Base-by-base conservation (phyloP, 2,113 vertebrate genomes). In the Furnarius figulus region DNA sequence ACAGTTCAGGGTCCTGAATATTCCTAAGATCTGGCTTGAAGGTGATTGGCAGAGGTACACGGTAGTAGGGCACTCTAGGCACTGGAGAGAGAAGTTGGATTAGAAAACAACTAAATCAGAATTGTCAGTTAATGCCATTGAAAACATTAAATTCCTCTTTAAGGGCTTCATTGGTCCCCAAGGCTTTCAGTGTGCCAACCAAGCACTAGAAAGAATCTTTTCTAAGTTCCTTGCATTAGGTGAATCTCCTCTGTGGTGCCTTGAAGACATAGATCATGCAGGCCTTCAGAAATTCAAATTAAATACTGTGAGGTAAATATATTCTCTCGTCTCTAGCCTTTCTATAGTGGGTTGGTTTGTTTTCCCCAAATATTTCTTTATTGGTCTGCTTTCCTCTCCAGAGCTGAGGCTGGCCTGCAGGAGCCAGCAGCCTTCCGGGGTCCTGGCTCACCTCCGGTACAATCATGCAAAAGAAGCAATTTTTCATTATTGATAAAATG, bases 401-500 rank as follows among this genome's bases (percentile, higher is more conserved):
- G 62, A 2, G 0, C 79, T 62, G 56, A 74, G 72, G 35, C 42
- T 3, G 5, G 39, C 40, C 47, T 77, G 88, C 85, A 53, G 3
- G 31, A 91, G 77, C 87, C 91, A 75, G 82, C 88, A 93, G 90
- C 86, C 94, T 90, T 49, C 20, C 25, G 0, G 88, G 94, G 37
- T 70, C 95, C 92, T 92, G 93, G 28, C 94, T 97, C 83, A 93
- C 96, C 96, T 94, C 92, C 0, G 49, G 49, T 95, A 96, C 92
- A 61, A 90, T 93, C 96, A 97, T 97, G 96, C 95, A 97, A 98
- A 97, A 95, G 87, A 91, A 98, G 97, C 97, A 95, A 98, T 98
- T 98, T 98, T 98, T 98, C 98, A 98, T 98, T 98, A 98, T 98
- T 98, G 98, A 98, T 98, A 98, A 98, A 98, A 98, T 98, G 98